Base-by-base conservation (phyloP, 2,888 invertebrate genomes). In the Callyntrura guangdongensis region DNA sequence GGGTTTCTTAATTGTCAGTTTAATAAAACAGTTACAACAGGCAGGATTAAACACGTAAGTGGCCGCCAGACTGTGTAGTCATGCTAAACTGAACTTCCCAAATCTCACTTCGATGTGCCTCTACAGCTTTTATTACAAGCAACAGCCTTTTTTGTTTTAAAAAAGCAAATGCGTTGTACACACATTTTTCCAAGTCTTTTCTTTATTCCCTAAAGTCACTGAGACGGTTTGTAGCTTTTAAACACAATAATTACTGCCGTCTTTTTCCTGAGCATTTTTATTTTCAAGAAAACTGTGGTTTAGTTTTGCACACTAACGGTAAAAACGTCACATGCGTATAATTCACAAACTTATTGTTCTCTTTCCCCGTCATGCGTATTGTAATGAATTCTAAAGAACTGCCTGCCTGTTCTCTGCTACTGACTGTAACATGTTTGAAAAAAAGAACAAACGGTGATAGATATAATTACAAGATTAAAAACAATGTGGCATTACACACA, bases 271-370 rank as follows among this genome's bases (percentile, higher is more conserved):
- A 72, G 53, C 2, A 56, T 53, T 53, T 27, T 61, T 12, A 49
- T 20, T 36, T 72, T 72, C 27, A 61, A 53, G 20, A 53, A 53
- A 12, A 53, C 6, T 3, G 53, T 49, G 56, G 2, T 53, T 11
- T 17, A 59, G 45, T n/a, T 81, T 64, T 82, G n/a, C 45, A 36
- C 77, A 82, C 12, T 64, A 82, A 82, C 82, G 82, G 82, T 82
- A 82, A 45, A 81, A n/a, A 64, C 61, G 82, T 47, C 61, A 61
- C 25, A 47, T 82, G 82, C 82, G 61, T 82, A 72, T 72, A 77
- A 77, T 77, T 53, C 74, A 77, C 61, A 82, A 25, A 8, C 20
- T 79, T 25, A 79, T 56, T 79, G 79, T 79, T 79, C 47, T 47
- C 4, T 53, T 79, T 79, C 27, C 27, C 79, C 53, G 27, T 56